Base-by-base conservation (phyloP, 2,797 vertebrate genomes). In the Toxotes lorentzi region DNA sequence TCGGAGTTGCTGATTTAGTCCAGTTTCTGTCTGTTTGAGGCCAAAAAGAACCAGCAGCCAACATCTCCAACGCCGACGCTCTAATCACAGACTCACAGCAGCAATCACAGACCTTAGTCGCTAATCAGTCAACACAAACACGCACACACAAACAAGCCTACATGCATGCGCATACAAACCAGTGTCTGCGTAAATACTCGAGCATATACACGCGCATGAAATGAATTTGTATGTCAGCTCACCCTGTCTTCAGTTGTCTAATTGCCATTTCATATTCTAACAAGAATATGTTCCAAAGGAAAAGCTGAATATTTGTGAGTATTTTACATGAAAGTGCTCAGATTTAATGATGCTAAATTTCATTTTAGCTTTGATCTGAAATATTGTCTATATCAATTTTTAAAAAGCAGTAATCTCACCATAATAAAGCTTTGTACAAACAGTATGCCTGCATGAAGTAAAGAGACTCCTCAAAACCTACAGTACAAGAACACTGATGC, bases 81-180 rank as follows among this genome's bases (percentile, higher is more conserved):
- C 71, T 84, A 82, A 89, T 90, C 89, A 84, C 73, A 74, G 73
- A 40, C 71, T 78, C 75, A 73, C 77, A 85, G 82, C 73, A 77
- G 84, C 73, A 87, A 88, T 89, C 84, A 80, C 79, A 85, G 79
- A 68, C 78, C 62, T 24, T 41, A 69, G 60, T 19, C 1, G 21
- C 73, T 83, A 88, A 88, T 85, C 79, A 81, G 78, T 63, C 76
- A 70, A 58, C 83, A 87, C 61, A 88, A 68, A 86, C 69, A 64
- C 38, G 5, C 48, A 48, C 66, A 62, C 76, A 38, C 78, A 76
- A 56, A 83, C 41, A 78, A 67, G 60, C 17, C 27, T 11, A 38
- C 45, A 58, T 70, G 48, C 78, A 73, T 32, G n/a, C 0, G 10
- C 60, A 69, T 32, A 76, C 53, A 60, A 61, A 57, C 61, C 34